phyloP scores from a whole-genome alignment of 1,140 invertebrate species.

The Drosophila ananassae region DNA sequence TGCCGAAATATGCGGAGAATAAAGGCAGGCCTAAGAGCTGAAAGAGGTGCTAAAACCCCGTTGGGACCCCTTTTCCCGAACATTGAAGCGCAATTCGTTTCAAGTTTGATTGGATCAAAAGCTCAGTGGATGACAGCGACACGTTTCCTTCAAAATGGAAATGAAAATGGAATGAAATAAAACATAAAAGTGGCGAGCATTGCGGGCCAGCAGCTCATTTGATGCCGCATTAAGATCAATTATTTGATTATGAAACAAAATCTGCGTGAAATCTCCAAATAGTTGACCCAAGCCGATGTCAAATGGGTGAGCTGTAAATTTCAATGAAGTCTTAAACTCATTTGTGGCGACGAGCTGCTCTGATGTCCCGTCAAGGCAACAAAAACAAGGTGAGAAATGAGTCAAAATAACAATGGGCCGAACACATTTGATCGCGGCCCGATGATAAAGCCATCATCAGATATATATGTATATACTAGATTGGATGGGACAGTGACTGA shows the following conservation, averaged over 20 bases:
- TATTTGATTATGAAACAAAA: slow-evolving; percentile 83
- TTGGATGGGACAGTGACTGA: not conserved
- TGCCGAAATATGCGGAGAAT: slow-evolving; percentile 31
- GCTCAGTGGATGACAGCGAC: slow-evolving; percentile 63
- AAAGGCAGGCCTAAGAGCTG: slow-evolving; percentile 38
- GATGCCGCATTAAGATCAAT: slow-evolving; percentile 83
- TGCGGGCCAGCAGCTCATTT: slow-evolving; percentile 50
- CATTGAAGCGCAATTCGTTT: slow-evolving; percentile 79
- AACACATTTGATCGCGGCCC: slow-evolving; percentile 52
- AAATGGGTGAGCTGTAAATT: slow-evolving; percentile 58
- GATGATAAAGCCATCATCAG: slow-evolving; percentile 67
- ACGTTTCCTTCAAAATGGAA: slow-evolving; percentile 15
- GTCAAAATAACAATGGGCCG: slow-evolving; percentile 28
- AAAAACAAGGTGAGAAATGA: slow-evolving; percentile 39
- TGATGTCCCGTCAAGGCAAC: slow-evolving; percentile 17
- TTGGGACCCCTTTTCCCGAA: slow-evolving; percentile 20
- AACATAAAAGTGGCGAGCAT: slow-evolving; percentile 27
- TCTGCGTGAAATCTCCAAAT: slow-evolving; percentile 79
- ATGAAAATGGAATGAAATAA: slow-evolving; percentile 39
- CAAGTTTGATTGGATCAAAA: slow-evolving; percentile 76
- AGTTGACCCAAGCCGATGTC: slow-evolving; percentile 62
- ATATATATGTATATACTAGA: not conserved
- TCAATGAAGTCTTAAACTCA: slow-evolving; percentile 27
- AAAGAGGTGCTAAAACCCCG: slow-evolving; percentile 66
- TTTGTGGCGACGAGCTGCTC: not conserved